Base-by-base conservation (phyloP, 2,888 invertebrate species). In the Abrostola tripartita region DNA sequence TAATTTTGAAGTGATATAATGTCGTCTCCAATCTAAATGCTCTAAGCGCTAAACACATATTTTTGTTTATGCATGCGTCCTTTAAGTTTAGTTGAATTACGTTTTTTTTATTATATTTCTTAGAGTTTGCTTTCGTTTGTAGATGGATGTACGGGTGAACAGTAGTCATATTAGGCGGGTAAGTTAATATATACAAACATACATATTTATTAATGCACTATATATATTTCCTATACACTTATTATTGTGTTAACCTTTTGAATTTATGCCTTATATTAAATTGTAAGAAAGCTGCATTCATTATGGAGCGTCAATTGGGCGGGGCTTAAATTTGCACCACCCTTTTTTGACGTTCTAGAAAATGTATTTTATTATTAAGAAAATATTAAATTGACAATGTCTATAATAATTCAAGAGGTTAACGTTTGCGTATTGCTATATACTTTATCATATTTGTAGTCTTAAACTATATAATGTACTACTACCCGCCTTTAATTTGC, bases 121-220 rank as follows among this genome's bases (percentile, higher is more conserved):
- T 92, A 93, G 92, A 88, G 88, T 92, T 91, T 93, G 89, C 90
- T 94, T 92, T 95, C 91, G 88, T 95, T 95, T 94, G 93, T 95
- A 95, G 95, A 95, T 95, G 94, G 95, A 95, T 94, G 94, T 90
- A 84, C 93, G 95, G 91, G 92, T 92, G 93, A 95, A 92, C 94
- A 95, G 88, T 95, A 95, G 91, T 93, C 95, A 94, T 91, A 93
- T 89, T 94, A 95, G 95, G 93, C 93, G 95, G 95, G 95, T 95
- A 89, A 95, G 95, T 95, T 86, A 81, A 84, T 85, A 82, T 84
- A 79, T 85, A 83, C n/a, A n/a, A n/a, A n/a, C 81, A 80, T 85
- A 84, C 84, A 85, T 88, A 83, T 89, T 81, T 87, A 85, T 71
- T 87, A 79, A 73, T 71, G 78, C 83, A 81, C 80, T 82, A 52